These are phyloP conservation scores for Spea bombifrons DNA, from an alignment of 2,113 vertebrate species.

Conservation along the genomic window DNA sequence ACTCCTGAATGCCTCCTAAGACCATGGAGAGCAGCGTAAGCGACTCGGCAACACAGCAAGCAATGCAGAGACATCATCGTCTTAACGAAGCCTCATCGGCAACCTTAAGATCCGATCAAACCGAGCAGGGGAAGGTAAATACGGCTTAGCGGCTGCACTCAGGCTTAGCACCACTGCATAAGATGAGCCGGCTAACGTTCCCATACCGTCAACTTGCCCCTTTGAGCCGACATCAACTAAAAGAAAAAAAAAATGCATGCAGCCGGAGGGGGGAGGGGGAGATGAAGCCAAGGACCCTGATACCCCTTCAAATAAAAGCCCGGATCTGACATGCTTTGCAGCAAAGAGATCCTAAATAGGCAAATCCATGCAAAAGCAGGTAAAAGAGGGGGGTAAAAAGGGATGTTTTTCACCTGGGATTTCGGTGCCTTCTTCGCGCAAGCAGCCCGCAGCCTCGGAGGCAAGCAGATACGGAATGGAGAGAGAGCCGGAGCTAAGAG, in stretches of 20 bases:
- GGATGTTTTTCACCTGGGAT: slow-evolving; percentile 60
- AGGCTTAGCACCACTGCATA: neutral
- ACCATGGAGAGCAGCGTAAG: too few relatives aligned
- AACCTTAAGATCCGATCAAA: slow-evolving; percentile 20
- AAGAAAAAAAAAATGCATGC: slow-evolving; percentile 2
- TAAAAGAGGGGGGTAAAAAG: slow-evolving; percentile 55
- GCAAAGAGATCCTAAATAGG: too few relatives aligned
- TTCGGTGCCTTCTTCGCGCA: slow-evolving; percentile 61
- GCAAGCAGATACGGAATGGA: slow-evolving; percentile 69
- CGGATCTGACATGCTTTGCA: too few relatives aligned
- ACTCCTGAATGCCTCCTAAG: too few relatives aligned
- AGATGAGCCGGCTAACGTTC: neutral
- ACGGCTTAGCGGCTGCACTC: neutral
- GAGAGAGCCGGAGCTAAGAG: slow-evolving; percentile 70
- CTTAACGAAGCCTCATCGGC: neutral
- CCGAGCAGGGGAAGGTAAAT: slow-evolving; percentile 4
- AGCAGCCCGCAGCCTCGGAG: slow-evolving; percentile 72
- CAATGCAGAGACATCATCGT: too few relatives aligned
- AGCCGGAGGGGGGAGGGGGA: slow-evolving; percentile 17
- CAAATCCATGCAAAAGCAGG: neutral
- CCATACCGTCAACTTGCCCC: neutral
- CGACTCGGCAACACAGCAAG: too few relatives aligned
- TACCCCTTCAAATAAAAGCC: neutral
- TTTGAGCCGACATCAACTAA: neutral
- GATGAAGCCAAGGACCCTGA: neutral